Conservation (phyloP, 2,888 invertebrate genomes). For the Arrhopalites spinosus region DNA sequence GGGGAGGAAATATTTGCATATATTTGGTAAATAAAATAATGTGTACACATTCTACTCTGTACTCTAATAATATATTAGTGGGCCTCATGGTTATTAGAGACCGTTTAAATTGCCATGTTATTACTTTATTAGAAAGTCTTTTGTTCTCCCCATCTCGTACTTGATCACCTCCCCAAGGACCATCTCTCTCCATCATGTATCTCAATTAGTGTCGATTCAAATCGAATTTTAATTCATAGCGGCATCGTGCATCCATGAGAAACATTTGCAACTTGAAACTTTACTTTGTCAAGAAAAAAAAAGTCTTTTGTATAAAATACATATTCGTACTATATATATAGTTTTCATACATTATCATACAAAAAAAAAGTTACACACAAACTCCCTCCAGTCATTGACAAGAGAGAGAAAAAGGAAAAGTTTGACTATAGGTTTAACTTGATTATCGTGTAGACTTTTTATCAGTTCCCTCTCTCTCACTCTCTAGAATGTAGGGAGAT, state of each 20-base stretch:
- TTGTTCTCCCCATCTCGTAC: conserved; percentile 4
- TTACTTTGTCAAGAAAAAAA: too few relatives aligned
- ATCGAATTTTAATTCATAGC: conserved; percentile 34
- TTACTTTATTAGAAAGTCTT: conserved; percentile 32
- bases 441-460: conserved; percentile 3
- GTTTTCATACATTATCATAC: too few relatives aligned
- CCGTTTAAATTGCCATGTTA: conserved; percentile 30
- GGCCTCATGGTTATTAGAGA: conserved; percentile 1
- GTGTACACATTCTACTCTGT: too few relatives aligned
- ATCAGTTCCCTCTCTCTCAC: background rate
- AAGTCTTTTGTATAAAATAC: too few relatives aligned
- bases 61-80: background rate
- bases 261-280: background rate
- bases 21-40: too few relatives aligned
- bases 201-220: conserved; percentile 36
- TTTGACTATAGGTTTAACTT: conserved; percentile 4
- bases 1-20: too few relatives aligned
- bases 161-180: conserved; percentile 18
- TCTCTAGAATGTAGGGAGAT: too few relatives aligned
- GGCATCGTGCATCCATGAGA: background rate
- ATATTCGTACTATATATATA: too few relatives aligned
- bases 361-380: too few relatives aligned
- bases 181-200: conserved; percentile 12
- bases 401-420: too few relatives aligned
- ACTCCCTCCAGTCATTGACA: too few relatives aligned